phyloP scores from a whole-genome alignment of 2,888 invertebrate species.

The Zele albiditarsus region DNA sequence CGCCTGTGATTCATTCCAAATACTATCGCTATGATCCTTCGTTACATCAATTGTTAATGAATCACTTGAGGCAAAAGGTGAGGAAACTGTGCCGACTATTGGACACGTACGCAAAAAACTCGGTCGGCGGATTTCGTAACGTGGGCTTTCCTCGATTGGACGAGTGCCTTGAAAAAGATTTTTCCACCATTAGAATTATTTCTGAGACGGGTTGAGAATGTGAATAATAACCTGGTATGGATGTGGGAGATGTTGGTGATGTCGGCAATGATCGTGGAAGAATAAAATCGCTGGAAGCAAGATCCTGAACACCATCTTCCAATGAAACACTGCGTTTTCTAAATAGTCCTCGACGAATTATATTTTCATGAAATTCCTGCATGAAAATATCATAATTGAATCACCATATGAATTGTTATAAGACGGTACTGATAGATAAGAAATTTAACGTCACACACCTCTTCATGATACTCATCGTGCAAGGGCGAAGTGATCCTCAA shows the following conservation, averaged over 20 bases:
- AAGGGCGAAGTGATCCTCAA: slow-evolving; percentile 61
- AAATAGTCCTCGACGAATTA: slow-evolving; percentile 84
- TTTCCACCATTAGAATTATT: neutral
- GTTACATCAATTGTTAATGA: slow-evolving; percentile 86
- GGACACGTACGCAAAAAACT: slow-evolving; percentile 50
- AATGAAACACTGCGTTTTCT: slow-evolving; percentile 84
- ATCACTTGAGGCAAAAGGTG: slow-evolving; percentile 88
- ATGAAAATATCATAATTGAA: slow-evolving; percentile 15
- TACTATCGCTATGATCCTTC: slow-evolving; percentile 88
- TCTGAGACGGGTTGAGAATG: neutral
- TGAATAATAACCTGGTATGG: slow-evolving; percentile 55
- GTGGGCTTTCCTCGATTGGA: slow-evolving; percentile 55
- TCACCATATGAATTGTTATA: neutral
- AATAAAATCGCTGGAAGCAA: slow-evolving; percentile 69
- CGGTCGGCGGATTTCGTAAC: slow-evolving; percentile 49
- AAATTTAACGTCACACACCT: slow-evolving; percentile 54
- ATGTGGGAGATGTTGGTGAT: slow-evolving; percentile 75
- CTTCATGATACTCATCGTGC: slow-evolving; percentile 65
- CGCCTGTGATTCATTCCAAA: slow-evolving; percentile 92
- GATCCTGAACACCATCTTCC: slow-evolving; percentile 75
- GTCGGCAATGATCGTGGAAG: slow-evolving; percentile 79
- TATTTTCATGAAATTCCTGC: slow-evolving; percentile 87
- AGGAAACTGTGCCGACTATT: slow-evolving; percentile 72
- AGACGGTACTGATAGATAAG: neutral
- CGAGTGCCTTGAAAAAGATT: slow-evolving; percentile 40